Evolutionary conservation across 1,140 invertebrate genomes (phyloP).

Genomic region (Drosophila serrata): DNA sequence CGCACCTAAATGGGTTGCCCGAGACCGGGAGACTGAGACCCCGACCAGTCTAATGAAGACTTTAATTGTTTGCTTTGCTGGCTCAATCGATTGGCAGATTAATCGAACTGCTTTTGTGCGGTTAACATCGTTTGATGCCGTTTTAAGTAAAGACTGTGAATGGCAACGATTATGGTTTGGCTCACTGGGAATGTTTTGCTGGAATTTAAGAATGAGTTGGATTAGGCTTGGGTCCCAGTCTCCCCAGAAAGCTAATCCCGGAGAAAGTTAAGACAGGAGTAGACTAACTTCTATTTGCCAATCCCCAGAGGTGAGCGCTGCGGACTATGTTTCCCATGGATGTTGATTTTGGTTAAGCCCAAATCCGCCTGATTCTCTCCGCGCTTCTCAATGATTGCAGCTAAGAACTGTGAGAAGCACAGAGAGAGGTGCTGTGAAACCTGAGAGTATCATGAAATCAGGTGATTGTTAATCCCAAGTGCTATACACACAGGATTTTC

Average conservation of each 20-base stretch:
- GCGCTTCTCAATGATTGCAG: conserved; percentile 11
- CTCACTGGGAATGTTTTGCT: conserved; percentile 34
- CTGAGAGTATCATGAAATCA: neutral
- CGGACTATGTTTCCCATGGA: conserved; percentile 28
- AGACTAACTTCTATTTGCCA: conserved; percentile 9
- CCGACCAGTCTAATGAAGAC: conserved; percentile 66
- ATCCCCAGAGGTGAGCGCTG: conserved; percentile 5
- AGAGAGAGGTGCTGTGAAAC: neutral
- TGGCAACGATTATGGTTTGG: conserved; percentile 38
- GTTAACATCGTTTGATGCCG: conserved; percentile 59
- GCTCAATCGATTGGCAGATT: conserved; percentile 38
- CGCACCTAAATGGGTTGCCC: conserved; percentile 64
- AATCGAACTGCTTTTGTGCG: conserved; percentile 42
- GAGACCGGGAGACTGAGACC: neutral
- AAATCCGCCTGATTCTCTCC: neutral
- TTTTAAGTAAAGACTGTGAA: conserved; percentile 48
- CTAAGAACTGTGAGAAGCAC: neutral
- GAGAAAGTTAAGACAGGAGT: conserved; percentile 26
- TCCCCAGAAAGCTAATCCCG: conserved; percentile 5
- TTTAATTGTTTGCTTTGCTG: conserved; percentile 67
- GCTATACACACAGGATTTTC: conserved; percentile 13
- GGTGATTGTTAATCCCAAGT: conserved; percentile 2
- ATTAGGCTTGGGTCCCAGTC: conserved; percentile 22
- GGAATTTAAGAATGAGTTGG: conserved; percentile 39
- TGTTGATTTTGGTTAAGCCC: conserved; percentile 28